A percentile compares a stretch with the other conserved stretches of the same genome.
Conservation (phyloP, 2,797 vertebrate genomes). For the Tokudaia tokunoshimensis region DNA sequence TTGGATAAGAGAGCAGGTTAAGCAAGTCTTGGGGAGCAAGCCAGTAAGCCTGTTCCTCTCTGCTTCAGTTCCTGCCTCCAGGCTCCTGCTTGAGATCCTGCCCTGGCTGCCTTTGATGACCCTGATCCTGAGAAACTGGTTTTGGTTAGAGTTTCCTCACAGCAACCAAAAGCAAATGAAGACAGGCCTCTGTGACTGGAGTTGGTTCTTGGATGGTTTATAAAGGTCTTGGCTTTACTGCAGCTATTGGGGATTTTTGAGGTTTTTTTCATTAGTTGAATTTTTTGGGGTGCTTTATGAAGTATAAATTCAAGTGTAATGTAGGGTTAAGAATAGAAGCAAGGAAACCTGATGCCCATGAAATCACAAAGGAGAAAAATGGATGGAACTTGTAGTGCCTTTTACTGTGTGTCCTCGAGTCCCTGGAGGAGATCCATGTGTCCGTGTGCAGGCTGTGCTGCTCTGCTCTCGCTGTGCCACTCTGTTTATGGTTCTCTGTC, state of each 20-base stretch:
- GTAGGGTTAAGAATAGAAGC: background rate
- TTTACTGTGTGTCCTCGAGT: background rate
- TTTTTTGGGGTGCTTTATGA: slow-evolving; percentile 35
- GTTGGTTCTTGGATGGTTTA: background rate
- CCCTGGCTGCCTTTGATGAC: background rate
- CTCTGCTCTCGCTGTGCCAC: slow-evolving; percentile 42
- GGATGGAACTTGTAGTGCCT: slow-evolving; percentile 13
- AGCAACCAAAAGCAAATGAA: background rate
- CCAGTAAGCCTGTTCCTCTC: background rate
- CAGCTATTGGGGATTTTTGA: slow-evolving; percentile 34
- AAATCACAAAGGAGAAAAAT: slow-evolving; percentile 37
- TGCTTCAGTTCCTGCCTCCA: background rate
- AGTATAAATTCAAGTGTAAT: background rate
- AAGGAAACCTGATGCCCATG: background rate
- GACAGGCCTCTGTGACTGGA: background rate
- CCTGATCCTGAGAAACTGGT: background rate
- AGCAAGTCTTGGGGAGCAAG: background rate
- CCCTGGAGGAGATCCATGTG: background rate
- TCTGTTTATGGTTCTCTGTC: slow-evolving; percentile 60
- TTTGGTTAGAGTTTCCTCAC: background rate
- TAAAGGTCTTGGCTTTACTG: slow-evolving; percentile 35
- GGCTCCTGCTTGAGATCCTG: background rate
- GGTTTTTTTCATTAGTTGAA: slow-evolving; percentile 12
- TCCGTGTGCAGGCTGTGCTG: slow-evolving; percentile 56
- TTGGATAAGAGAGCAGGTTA: background rate